These are phyloP conservation scores for Halcyon badia DNA, from an alignment of 2,797 vertebrate species.

Conservation along the genomic window DNA sequence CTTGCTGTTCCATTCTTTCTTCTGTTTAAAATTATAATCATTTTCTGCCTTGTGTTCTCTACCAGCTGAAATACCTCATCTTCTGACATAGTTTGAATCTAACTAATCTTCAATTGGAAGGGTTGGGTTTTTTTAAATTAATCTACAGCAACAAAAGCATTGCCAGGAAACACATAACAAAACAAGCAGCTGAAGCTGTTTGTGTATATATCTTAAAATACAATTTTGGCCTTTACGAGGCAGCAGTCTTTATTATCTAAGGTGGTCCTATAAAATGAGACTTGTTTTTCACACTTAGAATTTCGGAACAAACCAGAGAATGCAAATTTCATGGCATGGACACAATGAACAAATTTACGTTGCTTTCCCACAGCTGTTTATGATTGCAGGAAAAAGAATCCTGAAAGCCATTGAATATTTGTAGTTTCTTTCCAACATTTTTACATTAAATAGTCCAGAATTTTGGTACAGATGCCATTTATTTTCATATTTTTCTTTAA, in stretches of 20 bases:
- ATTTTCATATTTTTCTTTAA: neutral
- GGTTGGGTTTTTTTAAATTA: neutral
- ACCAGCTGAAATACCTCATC: conserved; percentile 54
- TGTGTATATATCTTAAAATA: neutral
- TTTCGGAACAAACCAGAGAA: neutral
- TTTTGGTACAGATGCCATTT: neutral
- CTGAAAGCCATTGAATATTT: neutral
- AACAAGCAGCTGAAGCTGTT: conserved; percentile 43
- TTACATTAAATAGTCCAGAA: neutral
- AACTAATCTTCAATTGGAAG: conserved; percentile 16
- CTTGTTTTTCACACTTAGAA: conserved; percentile 1
- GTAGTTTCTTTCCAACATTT: neutral
- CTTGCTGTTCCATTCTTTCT: conserved; percentile 34
- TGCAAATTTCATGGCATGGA: neutral
- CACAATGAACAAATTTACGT: neutral
- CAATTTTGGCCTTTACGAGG: neutral
- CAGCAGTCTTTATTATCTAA: conserved; percentile 15
- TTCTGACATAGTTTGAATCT: conserved; percentile 34
- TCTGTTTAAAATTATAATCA: conserved; percentile 50
- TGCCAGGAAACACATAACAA: neutral
- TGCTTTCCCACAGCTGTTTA: neutral
- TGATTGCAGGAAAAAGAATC: neutral
- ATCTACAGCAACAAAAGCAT: conserved; percentile 24
- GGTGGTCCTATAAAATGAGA: neutral
- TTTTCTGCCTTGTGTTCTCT: conserved; percentile 49